Base-by-base conservation (phyloP, 2,797 vertebrate genomes). In the Lutjanus argentimaculatus region DNA sequence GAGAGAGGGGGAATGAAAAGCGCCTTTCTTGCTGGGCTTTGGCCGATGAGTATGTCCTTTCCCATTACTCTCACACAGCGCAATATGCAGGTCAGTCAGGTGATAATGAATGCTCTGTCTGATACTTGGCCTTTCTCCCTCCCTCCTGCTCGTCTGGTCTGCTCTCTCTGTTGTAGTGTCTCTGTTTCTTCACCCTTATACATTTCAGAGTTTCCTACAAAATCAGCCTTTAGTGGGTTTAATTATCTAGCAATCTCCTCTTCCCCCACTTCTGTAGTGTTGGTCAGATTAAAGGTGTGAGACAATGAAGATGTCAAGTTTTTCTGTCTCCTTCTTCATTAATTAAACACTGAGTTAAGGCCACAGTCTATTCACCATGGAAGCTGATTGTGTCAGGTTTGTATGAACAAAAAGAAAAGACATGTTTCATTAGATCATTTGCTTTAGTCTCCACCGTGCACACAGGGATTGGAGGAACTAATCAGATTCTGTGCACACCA, bases 51-150 rank as follows among this genome's bases (percentile, higher is more conserved):
- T 64, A 83, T 94, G 93, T 93, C 92, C 88, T 92, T 89, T 90
- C 80, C 88, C 86, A 92, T 95, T 94, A 93, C 89, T 76, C 92
- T 94, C 92, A 91, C 89, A 80, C 84, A 71, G 90, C n/a, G 85
- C 87, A 91, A 88, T 89, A 89, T 90, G 86, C 83, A 91, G 92
- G 88, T 93, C 86, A 89, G 87, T 92, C 88, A 91, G 92, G 85
- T 92, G 89, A 91, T 93, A 92, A 94, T 94, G 93, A 95, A 94
- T 93, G 88, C 88, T 91, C 84, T 82, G 84, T 90, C 90, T 93
- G 88, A 89, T 83, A 64, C 87, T 80, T 83, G 78, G 90, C 82
- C 88, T 91, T 85, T 83, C 81, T 91, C 72, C 56, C 82, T 86
- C 81, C 82, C 78, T 79, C 83, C 74, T 83, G 61, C 79, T 85